Conservation (phyloP, 2,888 invertebrate genomes). For the Timema podura region DNA sequence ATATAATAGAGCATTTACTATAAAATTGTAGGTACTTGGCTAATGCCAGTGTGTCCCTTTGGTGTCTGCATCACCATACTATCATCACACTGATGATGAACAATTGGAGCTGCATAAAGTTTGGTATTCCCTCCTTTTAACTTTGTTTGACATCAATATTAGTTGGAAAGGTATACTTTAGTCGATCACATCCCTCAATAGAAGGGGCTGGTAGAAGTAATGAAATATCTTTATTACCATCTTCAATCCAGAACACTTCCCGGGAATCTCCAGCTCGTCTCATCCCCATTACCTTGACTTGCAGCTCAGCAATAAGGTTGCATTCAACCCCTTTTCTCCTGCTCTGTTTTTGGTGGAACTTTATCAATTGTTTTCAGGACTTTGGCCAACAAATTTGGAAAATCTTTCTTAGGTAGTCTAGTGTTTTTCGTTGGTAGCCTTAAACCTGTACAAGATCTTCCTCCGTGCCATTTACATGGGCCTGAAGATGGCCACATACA, state of each 20-base stretch:
- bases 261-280: too few relatives aligned
- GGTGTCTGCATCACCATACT: too few relatives aligned
- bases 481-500: slow-evolving; percentile 1
- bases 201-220: neutral
- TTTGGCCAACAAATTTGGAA: neutral
- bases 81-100: neutral
- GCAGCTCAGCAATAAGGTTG: neutral
- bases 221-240: neutral
- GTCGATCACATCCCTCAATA: neutral
- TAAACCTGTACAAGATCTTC: neutral
- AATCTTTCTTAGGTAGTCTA: slow-evolving; percentile 1
- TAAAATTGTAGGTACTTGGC: too few relatives aligned
- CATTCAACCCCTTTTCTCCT: neutral
- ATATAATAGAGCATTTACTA: too few relatives aligned
- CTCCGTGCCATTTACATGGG: slow-evolving; percentile 4
- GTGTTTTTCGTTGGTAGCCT: neutral
- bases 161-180: neutral
- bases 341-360: neutral
- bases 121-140: neutral
- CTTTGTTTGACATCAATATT: neutral
- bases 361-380: neutral
- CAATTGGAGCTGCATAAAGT: neutral
- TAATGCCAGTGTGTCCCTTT: too few relatives aligned
- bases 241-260: neutral
- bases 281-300: neutral